Evolutionary conservation across 2,888 invertebrate species (phyloP), one percentile per base, ranked within the genome.

Genomic region (Cerastis rubricosa): DNA sequence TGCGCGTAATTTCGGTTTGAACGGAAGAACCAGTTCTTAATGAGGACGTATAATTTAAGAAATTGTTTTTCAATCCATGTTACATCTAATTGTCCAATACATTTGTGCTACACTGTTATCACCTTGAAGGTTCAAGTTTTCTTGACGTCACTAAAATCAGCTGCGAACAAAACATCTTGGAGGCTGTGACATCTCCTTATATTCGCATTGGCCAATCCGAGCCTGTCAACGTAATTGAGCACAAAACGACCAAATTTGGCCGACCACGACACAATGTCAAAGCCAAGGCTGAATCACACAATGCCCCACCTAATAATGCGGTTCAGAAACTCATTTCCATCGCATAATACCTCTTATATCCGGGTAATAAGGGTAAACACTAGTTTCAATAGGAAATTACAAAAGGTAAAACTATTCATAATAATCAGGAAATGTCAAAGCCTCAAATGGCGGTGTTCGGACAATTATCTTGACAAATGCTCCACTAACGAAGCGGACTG

Each of bases 381-480:
- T 69, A 43, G 74, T 74, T 78, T 64, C 72, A 78, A 83, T 79
- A 81, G 74, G 78, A 85, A 72, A 81, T 77, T 77, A 74, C 77
- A 80, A 81, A 74, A 86, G 74, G 76, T 80, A 80, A 80, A 80
- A 75, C 84, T 91, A 90, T 92, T 92, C 90, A 92, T 92, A 91
- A 91, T 92, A 92, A 93, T 90, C 92, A 93, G 94, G 93, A 95
- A 94, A 94, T 90, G 92, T 94, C 93, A 91, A 89, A 91, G 89
- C 91, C 90, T 91, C 90, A 92, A 94, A 94, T 92, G 93, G 93
- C 88, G 89, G 80, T 85, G 91, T 93, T 92, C 91, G 90, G 92
- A 93, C 94, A 94, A 95, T 95, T 95, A 94, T 94, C 94, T 94
- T 94, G 94, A 95, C 95, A 95, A 96, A 96, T 95, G 94, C 92